phyloP scores from a whole-genome alignment of 92 coral and sea anemone genomes.

The Chrysogorgia sp. region DNA sequence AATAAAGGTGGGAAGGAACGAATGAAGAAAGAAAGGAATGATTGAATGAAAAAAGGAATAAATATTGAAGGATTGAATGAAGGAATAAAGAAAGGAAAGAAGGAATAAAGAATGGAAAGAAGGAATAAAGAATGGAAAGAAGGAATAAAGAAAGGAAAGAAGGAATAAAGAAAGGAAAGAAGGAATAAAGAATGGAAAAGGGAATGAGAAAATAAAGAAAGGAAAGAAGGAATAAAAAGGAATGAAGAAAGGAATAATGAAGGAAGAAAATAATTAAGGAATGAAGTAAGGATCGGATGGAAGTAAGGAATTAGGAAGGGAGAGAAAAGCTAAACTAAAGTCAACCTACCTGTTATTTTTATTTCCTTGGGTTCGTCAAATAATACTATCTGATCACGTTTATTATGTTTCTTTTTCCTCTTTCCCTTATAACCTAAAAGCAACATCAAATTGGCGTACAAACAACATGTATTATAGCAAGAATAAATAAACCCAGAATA shows the following conservation, averaged over 20 bases:
- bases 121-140: not conserved
- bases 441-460: not conserved
- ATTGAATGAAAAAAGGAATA: constrained; percentile 2
- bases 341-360: constrained; percentile 15
- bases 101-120: not conserved
- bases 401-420: constrained; percentile 47
- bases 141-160: constrained; percentile 9
- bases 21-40: constrained; percentile 16
- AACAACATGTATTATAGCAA: not conserved
- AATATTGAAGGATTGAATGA: not conserved
- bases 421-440: constrained; percentile 76
- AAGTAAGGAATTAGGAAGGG: not conserved
- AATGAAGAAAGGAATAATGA: constrained; percentile 1
- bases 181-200: not conserved
- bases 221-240: not conserved
- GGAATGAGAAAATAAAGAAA: not conserved
- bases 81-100: constrained; percentile 7
- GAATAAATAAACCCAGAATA: not conserved
- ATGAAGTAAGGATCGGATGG: not conserved
- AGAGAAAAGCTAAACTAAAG: not conserved
- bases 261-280: constrained; percentile 1
- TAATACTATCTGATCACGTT: constrained; percentile 88
- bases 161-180: constrained; percentile 3
- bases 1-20: constrained; percentile 3
- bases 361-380: constrained; percentile 61